These are phyloP conservation scores for Cephonodes hylas DNA, from an alignment of 2,888 invertebrate genomes.

Conservation along the genomic window DNA sequence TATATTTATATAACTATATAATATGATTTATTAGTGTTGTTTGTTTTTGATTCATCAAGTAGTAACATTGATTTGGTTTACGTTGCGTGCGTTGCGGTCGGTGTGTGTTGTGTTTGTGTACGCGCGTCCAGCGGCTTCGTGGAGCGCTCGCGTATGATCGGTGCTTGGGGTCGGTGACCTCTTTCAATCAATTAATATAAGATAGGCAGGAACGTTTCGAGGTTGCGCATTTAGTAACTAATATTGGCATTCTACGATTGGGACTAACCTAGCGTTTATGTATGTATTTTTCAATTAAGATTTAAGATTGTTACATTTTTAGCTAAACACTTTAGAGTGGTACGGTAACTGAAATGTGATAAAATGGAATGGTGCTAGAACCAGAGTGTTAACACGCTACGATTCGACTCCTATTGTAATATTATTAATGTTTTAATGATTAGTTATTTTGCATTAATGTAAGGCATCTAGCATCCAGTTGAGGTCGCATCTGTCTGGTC, in stretches of 20 bases:
- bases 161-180: conserved; percentile 75
- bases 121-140: conserved; percentile 22
- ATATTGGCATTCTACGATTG: conserved; percentile 82
- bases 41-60: conserved; percentile 77
- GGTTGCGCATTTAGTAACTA: conserved; percentile 79
- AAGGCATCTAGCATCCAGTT: conserved; percentile 78
- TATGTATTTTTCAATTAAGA: conserved; percentile 79
- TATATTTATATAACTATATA: conserved; percentile 77
- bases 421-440: conserved; percentile 75
- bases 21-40: conserved; percentile 81
- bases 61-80: conserved; percentile 67
- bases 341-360: conserved; percentile 83
- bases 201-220: conserved; percentile 71
- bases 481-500: conserved; percentile 69
- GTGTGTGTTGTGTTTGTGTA: conserved; percentile 26
- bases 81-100: conserved; percentile 21
- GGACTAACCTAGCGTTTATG: conserved; percentile 82
- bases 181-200: conserved; percentile 70
- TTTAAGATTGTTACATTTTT: conserved; percentile 82
- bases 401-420: conserved; percentile 80
- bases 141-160: conserved; percentile 39
- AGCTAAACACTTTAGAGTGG: conserved; percentile 82
- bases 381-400: conserved; percentile 81
- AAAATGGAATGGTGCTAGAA: conserved; percentile 82
- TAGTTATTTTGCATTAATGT: conserved; percentile 76